Evolutionary conservation across 2,888 invertebrate genomes (phyloP).

Genomic region (Tholera decimalis): DNA sequence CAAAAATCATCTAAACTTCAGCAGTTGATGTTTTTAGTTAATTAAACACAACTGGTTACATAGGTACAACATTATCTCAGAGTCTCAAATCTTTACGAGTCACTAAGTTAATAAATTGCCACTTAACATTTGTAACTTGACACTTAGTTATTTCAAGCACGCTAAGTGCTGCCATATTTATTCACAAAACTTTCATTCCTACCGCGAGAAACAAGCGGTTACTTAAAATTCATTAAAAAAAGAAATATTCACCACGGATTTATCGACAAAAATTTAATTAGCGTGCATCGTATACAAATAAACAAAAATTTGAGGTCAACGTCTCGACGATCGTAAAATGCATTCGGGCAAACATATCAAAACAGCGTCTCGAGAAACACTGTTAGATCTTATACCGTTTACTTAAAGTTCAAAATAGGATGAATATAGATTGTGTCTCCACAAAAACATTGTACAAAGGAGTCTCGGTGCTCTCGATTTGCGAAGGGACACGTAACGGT

Average conservation of each 20-base stretch:
- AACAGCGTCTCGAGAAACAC: not conserved
- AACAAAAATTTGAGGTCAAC: conserved; percentile 61
- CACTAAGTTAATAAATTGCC: conserved; percentile 15
- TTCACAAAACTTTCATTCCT: conserved; percentile 6
- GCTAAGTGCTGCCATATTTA: conserved; percentile 12
- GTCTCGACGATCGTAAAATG: conserved; percentile 65
- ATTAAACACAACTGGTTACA: not conserved
- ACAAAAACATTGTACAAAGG: conserved; percentile 52
- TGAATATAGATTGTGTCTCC: conserved; percentile 2
- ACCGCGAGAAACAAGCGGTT: conserved; percentile 6
- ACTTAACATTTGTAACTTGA: conserved; percentile 5
- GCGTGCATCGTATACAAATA: conserved; percentile 41
- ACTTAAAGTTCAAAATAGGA: conserved; percentile 36
- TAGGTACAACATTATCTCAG: too few species aligned
- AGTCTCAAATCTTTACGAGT: not conserved
- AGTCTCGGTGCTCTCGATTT: conserved; percentile 75
- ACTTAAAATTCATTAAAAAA: conserved; percentile 38
- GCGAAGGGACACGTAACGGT: conserved; percentile 87
- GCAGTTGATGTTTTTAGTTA: too few species aligned
- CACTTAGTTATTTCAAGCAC: conserved; percentile 8
- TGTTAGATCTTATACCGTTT: not conserved
- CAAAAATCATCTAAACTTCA: too few species aligned
- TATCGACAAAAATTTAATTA: conserved; percentile 58
- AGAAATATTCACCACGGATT: conserved; percentile 32
- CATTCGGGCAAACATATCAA: conserved; percentile 48